Conservation (phyloP, 2,113 vertebrate species). For the Columba janthina region DNA sequence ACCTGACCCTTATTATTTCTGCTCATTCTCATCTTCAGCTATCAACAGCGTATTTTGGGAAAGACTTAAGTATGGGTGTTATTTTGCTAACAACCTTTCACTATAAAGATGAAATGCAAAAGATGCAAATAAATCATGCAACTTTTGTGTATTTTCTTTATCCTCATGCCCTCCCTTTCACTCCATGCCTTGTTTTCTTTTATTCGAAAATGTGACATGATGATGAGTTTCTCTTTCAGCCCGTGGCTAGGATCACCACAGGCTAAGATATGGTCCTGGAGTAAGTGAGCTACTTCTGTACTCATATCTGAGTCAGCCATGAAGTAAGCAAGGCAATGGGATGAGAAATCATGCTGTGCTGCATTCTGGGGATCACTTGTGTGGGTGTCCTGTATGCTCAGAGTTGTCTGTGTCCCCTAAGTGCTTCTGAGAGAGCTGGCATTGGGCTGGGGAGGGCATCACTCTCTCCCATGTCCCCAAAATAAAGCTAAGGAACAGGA, state of each 20-base stretch:
- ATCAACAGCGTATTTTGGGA: neutral
- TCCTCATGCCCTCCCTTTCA: neutral
- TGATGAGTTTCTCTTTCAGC: neutral
- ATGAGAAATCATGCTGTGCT: neutral
- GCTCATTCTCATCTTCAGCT: neutral
- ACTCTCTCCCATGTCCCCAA: neutral
- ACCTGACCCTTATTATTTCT: neutral
- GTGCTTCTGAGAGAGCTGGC: rapidly evolving
- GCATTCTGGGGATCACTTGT: neutral
- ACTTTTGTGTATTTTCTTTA: neutral
- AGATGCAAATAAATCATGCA: neutral
- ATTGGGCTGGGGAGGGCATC: neutral
- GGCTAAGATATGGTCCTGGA: neutral
- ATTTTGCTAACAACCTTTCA: neutral
- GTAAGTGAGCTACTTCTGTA: neutral
- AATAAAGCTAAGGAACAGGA: neutral
- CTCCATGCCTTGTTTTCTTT: neutral
- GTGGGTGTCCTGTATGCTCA: rapidly evolving
- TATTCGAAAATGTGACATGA: neutral
- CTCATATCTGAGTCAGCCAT: rapidly evolving
- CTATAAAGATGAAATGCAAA: neutral
- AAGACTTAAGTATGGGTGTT: neutral
- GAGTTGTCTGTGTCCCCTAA: neutral
- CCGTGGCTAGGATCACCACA: neutral
- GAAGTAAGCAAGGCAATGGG: neutral